Evolutionary conservation across 2,888 invertebrate species (phyloP), one percentile per base, ranked within the genome.

Genomic region (Glomeris marginata): DNA sequence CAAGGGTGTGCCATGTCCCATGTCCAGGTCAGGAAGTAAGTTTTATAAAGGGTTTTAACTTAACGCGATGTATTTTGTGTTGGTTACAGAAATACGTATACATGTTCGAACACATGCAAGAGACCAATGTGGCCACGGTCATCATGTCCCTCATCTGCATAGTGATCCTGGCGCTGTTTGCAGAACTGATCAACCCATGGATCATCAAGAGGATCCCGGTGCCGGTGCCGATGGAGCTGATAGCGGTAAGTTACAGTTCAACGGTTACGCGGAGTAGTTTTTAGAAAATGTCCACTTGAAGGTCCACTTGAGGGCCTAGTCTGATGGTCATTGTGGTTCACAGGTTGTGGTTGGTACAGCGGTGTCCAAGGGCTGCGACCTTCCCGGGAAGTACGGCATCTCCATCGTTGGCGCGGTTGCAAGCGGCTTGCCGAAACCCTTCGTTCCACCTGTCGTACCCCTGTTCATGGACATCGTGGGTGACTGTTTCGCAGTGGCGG

Each of bases 191-290:
- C 16, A 60, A 63, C 57, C 62, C 63, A 10, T 51, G 54, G 37
- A 53, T 61, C 36, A 55, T 75, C 47, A 81, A 79, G 63, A 69
- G 72, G 45, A 76, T 78, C 38, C 72, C 73, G 10, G 74, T 65
- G 60, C 68, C 69, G 4, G 59, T 69, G 3, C 69, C 69, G 20
- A 61, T 64, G 33, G 68, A 68, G 53, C 60, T 68, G 4, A 58
- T 68, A 21, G 62, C 64, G 50, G 69, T 68, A 54, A 49, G 47
- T 41, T 15, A 11, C 4, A 34, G n/a, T 43, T 42, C 20, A 22
- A 21, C 22, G 16, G 16, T 13, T 10, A 13, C 11, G 16, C 10
- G 16, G 13, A 13, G 41, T 16, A 41, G 16, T 13, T 13, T 41
- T 10, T 41, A 13, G 16, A 10, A 13, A 41, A 13, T 41, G 10